A percentile compares a stretch with the other conserved stretches of the same genome.
Conservation (phyloP, 2,888 invertebrate genomes). For the Cephalotes varians region DNA sequence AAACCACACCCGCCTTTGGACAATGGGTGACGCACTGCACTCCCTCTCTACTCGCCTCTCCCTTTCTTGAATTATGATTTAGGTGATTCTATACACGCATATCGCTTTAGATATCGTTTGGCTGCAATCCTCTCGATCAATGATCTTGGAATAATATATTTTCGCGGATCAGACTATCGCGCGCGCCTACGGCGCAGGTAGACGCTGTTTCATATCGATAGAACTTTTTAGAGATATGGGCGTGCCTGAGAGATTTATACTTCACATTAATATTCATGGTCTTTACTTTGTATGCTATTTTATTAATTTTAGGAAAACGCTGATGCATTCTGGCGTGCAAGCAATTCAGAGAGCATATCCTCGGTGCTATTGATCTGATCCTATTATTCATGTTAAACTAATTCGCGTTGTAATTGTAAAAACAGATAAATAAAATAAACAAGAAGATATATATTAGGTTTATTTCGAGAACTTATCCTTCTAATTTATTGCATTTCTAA, state of each 20-base stretch:
- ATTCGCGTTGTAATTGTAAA: not conserved
- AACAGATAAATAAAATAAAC: not conserved
- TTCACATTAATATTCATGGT: constrained; percentile 41
- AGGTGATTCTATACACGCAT: constrained; percentile 68
- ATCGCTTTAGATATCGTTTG: constrained; percentile 78
- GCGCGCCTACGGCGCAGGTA: constrained; percentile 56
- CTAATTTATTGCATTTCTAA: constrained; percentile 6
- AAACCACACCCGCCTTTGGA: constrained; percentile 81
- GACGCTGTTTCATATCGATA: constrained; percentile 20
- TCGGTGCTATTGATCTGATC: not conserved
- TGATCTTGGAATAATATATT: constrained; percentile 53
- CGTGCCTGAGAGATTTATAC: constrained; percentile 31
- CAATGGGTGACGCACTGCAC: constrained; percentile 82
- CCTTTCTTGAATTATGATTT: constrained; percentile 80
- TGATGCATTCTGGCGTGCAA: not conserved
- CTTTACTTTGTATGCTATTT: constrained; percentile 6
- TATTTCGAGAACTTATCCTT: not conserved
- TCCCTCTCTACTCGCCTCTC: constrained; percentile 69
- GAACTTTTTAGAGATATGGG: constrained; percentile 33
- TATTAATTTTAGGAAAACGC: constrained; percentile 38
- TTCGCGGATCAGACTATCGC: constrained; percentile 55
- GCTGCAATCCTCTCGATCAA: constrained; percentile 69
- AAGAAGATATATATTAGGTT: not conserved
- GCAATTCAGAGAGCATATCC: not conserved
- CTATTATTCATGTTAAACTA: not conserved